Evolutionary conservation across 2,888 invertebrate species (phyloP).

Genomic region (Hemistola chrysoprasaria): DNA sequence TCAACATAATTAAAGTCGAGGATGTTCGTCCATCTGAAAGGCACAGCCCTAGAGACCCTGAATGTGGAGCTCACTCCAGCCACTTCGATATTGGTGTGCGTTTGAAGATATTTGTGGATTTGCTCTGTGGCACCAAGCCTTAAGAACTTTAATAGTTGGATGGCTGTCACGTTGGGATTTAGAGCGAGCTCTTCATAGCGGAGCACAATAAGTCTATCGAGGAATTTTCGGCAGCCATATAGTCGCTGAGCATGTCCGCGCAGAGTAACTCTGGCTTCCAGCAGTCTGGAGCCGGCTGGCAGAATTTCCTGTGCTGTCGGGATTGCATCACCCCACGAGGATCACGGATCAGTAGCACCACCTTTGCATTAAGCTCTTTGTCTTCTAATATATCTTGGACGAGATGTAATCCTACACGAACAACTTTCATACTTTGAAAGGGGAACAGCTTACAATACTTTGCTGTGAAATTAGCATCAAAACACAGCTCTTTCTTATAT

Average conservation of each 20-base stretch:
- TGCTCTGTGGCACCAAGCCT: constrained; percentile 85
- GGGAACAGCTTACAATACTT: too few species aligned
- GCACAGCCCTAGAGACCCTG: constrained; percentile 91
- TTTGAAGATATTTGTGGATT: constrained; percentile 88
- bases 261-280: constrained; percentile 89
- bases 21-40: constrained; percentile 92
- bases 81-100: constrained; percentile 90
- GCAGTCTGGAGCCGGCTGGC: constrained; percentile 89
- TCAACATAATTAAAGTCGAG: constrained; percentile 87
- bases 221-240: constrained; percentile 86
- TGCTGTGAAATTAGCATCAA: too few species aligned
- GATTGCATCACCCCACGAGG: constrained; percentile 94
- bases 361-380: constrained; percentile 87
- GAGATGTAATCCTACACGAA: too few species aligned
- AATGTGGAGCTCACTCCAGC: constrained; percentile 94
- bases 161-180: constrained; percentile 86
- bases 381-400: too few species aligned
- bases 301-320: constrained; percentile 90
- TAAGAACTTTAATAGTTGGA: constrained; percentile 88
- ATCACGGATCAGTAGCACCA: constrained; percentile 90
- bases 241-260: constrained; percentile 91
- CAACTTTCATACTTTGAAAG: too few species aligned
- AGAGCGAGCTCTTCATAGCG: constrained; percentile 93
- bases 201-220: constrained; percentile 85
- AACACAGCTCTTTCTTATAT: too few species aligned